Evolutionary conservation across 2,113 vertebrate genomes (phyloP).

Genomic region (Actinemys pallida): DNA sequence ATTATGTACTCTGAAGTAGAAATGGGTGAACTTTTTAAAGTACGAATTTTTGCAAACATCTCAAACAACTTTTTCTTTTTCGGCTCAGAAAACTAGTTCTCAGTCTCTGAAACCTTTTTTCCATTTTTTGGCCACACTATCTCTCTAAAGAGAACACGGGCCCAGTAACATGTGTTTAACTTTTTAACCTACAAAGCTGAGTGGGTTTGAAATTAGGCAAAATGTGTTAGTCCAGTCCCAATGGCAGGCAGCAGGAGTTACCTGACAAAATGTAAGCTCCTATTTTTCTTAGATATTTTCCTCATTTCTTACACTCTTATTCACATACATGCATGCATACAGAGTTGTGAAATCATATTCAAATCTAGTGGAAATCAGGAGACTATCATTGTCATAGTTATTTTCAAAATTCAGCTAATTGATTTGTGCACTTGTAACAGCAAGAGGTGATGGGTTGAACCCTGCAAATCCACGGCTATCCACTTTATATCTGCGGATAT

Average conservation of each 20-base stretch:
- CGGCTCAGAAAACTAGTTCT: background rate
- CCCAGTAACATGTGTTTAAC: background rate
- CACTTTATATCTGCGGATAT: no score
- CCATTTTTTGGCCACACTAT: background rate
- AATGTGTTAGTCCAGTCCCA: background rate
- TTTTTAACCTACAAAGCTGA: background rate
- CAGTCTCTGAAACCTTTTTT: background rate
- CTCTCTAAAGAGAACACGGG: background rate
- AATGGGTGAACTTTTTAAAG: background rate
- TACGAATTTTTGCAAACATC: background rate
- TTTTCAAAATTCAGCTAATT: constrained; percentile 45
- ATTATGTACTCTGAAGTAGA: background rate
- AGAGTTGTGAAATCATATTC: constrained; percentile 45
- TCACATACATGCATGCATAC: no score
- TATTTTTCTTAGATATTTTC: background rate
- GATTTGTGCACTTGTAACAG: background rate
- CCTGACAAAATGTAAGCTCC: background rate
- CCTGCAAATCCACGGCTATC: no score
- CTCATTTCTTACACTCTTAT: background rate
- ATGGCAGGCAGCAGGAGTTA: background rate
- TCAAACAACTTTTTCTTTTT: background rate
- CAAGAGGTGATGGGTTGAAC: constrained; percentile 1
- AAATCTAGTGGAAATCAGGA: constrained; percentile 55
- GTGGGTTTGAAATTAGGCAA: background rate
- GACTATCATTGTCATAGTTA: constrained; percentile 30